These are phyloP conservation scores for Danaus chrysippus DNA, from an alignment of 2,888 invertebrate species.

Conservation along the genomic window DNA sequence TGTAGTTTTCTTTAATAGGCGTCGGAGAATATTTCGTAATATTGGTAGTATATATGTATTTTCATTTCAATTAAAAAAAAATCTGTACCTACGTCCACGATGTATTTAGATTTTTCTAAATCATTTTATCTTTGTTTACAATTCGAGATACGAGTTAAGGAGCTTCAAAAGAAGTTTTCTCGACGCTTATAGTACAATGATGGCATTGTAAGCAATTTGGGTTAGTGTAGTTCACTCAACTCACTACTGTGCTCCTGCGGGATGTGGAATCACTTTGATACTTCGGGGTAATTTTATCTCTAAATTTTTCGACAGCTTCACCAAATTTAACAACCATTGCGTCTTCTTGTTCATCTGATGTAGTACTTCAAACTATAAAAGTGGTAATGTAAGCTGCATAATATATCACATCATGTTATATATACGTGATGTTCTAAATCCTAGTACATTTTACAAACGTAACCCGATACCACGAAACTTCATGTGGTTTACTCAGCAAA, in stretches of 20 bases:
- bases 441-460: constrained; percentile 46
- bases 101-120: constrained; percentile 16
- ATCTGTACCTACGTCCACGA: constrained; percentile 3
- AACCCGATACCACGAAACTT: constrained; percentile 69
- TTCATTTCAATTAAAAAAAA: background rate
- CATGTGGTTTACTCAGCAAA: constrained; percentile 72
- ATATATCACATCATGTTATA: constrained; percentile 4
- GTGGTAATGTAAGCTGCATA: constrained; percentile 35
- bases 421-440: constrained; percentile 26
- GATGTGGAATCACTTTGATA: constrained; percentile 57
- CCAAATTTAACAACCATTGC: constrained; percentile 41
- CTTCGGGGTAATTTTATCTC: constrained; percentile 37
- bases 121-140: constrained; percentile 48
- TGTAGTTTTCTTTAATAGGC: too few relatives aligned
- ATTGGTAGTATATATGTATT: background rate
- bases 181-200: constrained; percentile 57
- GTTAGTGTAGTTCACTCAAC: constrained; percentile 74
- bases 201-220: constrained; percentile 67
- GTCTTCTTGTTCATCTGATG: constrained; percentile 16
- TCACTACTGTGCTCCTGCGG: constrained; percentile 62
- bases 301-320: constrained; percentile 17
- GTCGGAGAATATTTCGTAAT: too few relatives aligned
- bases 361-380: background rate
- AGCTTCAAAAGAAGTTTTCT: constrained; percentile 54
- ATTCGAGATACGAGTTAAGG: constrained; percentile 45